These are phyloP conservation scores for Hanleya hanleyi DNA, from an alignment of 2,888 invertebrate genomes.

Conservation along the genomic window DNA sequence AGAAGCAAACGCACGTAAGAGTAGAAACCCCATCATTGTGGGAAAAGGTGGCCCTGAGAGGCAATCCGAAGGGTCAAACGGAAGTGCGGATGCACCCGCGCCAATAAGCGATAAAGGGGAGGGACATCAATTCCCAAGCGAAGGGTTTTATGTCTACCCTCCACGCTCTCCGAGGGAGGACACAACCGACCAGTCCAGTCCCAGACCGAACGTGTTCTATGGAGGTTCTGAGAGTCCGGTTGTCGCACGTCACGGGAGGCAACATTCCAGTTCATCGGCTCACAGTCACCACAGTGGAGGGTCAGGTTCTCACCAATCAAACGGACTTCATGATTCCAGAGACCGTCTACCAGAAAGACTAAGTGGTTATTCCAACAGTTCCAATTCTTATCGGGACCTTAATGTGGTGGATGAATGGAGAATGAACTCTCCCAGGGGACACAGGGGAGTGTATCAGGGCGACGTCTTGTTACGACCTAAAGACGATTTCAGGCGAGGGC, in stretches of 20 bases:
- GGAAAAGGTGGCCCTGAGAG: slow-evolving; percentile 26
- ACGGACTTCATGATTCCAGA: slow-evolving; percentile 35
- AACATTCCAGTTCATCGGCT: slow-evolving; percentile 44
- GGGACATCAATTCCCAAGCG: neutral
- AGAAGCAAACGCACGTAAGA: slow-evolving; percentile 47
- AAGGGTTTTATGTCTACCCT: neutral
- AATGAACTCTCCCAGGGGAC: neutral
- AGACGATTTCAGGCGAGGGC: neutral
- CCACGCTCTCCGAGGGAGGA: neutral
- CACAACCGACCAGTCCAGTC: slow-evolving; percentile 18
- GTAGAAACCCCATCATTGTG: slow-evolving; percentile 53
- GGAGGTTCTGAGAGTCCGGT: slow-evolving; percentile 17
- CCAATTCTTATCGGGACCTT: neutral
- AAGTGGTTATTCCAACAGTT: neutral
- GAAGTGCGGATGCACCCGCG: neutral
- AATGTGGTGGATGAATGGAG: neutral
- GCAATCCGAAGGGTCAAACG: neutral
- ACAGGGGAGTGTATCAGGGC: neutral
- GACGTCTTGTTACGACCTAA: neutral
- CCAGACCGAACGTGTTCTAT: slow-evolving; percentile 31
- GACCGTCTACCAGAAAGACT: slow-evolving; percentile 8
- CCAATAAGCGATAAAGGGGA: neutral
- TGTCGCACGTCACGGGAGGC: slow-evolving; percentile 23
- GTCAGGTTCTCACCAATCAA: slow-evolving; percentile 29
- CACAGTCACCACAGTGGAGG: slow-evolving; percentile 42